A percentile compares a stretch with the other conserved stretches of the same genome.
Evolutionary conservation across 2,113 vertebrate genomes (phyloP).

Genomic region (Erpornis zantholeuca): DNA sequence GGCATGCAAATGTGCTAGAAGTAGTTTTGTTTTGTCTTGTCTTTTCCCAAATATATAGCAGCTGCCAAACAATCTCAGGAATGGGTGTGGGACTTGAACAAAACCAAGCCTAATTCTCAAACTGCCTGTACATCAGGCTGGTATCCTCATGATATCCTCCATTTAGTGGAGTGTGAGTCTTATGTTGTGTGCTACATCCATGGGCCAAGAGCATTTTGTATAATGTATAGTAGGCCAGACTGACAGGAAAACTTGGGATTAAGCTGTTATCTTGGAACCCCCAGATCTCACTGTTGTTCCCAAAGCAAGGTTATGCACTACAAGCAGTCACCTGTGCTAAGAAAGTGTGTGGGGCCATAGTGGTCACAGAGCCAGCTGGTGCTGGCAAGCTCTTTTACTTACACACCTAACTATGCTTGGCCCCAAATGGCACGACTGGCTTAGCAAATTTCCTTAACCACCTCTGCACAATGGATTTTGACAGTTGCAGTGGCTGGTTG

Average conservation of each 20-base stretch:
- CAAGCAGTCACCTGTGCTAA: not conserved
- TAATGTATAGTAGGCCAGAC: not conserved
- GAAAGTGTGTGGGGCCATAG: fast-evolving
- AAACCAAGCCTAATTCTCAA: not conserved
- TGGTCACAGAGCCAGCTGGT: not conserved
- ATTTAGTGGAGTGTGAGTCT: not conserved
- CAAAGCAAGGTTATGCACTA: not conserved
- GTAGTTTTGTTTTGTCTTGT: not conserved
- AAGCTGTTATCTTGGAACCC: not conserved
- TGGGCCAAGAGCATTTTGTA: fast-evolving
- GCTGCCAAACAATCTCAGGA: not conserved
- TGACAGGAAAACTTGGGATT: not conserved
- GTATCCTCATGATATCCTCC: not conserved
- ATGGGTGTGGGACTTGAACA: not conserved
- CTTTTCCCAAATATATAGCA: not conserved
- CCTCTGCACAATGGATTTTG: not conserved
- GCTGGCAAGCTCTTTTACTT: not conserved
- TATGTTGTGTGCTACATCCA: fast-evolving
- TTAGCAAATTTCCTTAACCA: not conserved
- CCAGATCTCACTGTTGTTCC: not conserved
- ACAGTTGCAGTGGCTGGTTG: not conserved
- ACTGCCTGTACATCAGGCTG: not conserved
- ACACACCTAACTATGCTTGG: not conserved
- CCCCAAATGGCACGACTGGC: not conserved
- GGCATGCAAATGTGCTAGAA: not conserved